Percentiles rank a stretch among this genome's conserved stretches.
phyloP scores from a whole-genome alignment of 2,113 vertebrate genomes.

The Myrmophylax atrothorax region DNA sequence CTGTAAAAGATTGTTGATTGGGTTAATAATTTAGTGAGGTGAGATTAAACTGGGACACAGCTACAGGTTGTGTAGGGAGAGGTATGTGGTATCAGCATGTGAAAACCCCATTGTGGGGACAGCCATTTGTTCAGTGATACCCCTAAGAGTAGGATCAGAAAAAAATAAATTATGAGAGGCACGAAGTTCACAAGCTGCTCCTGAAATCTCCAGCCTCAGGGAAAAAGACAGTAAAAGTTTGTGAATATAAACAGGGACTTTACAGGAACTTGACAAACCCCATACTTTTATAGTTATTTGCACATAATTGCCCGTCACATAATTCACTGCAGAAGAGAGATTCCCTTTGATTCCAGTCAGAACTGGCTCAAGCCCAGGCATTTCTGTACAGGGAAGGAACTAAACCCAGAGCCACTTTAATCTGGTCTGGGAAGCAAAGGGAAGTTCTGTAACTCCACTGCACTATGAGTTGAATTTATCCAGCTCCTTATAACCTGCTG shows the following conservation, averaged over 20 bases:
- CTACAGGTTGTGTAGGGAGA: background rate
- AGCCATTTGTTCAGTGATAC: background rate
- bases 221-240: conserved; percentile 11
- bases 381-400: conserved; percentile 9
- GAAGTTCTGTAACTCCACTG: background rate
- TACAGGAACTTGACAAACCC: conserved; percentile 28
- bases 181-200: conserved; percentile 16
- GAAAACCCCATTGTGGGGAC: background rate
- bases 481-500: background rate
- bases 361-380: background rate
- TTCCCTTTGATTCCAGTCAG: conserved; percentile 46
- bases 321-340: conserved; percentile 46
- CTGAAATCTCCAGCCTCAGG: background rate
- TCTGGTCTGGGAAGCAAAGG: background rate
- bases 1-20: background rate
- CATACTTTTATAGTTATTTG: conserved; percentile 46
- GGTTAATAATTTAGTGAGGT: background rate
- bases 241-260: conserved; percentile 25
- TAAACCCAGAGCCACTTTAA: background rate
- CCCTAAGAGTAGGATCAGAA: background rate
- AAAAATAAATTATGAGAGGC: background rate
- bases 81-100: background rate
- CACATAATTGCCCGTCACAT: conserved; percentile 16
- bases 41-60: background rate
- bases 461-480: background rate